Base-by-base conservation (phyloP, 2,797 vertebrate species). In the Miopithecus talapoin region DNA sequence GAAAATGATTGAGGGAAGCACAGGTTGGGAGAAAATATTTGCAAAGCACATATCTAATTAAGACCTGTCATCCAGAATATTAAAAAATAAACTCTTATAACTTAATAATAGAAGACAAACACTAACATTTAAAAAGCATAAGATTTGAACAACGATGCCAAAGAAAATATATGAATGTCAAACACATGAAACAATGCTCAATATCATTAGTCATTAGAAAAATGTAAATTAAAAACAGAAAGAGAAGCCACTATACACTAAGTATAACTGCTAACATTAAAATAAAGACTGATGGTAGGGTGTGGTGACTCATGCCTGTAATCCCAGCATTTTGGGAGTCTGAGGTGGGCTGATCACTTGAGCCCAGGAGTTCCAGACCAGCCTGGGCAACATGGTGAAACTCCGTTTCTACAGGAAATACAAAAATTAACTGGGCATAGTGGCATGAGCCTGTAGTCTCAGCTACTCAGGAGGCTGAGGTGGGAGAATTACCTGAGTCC, bases 211-310 rank as follows among this genome's bases (percentile, higher is more conserved):
- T 11, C 8, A 5, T 61, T 72, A 26, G 4, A 12, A 76, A 84
- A 93, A 61, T 28, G 68, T 50, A 78, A 48, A 46, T 46, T 50
- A n/a, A 30, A 39, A 57, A 21, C 13, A 28, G 36, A 26, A 57
- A 53, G 48, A n/a, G 48, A 28, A 30, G n/a, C 4, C 0, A 2
- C 3, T 2, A 5, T 39, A 2, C 4, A 5, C 36, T 36, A 7
- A 39, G 14, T 57, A 3, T 11, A 72, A 53, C 28, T 43, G 43
- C 48, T 36, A 24, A 13, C 5, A 28, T 78, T 41, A 46, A 48
- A 68, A 68, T 68, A 68, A 68, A 68, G 61, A 19, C 61, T 68
- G 30, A n/a, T 17, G 16, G 61, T 3, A 17, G 61, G 16, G 7
- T 68, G 30, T 16, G 33, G 30, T 64, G 61, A 8, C 61, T 64